These are phyloP conservation scores for Dipodomys merriami DNA, from an alignment of 2,113 vertebrate genomes.

Conservation along the genomic window DNA sequence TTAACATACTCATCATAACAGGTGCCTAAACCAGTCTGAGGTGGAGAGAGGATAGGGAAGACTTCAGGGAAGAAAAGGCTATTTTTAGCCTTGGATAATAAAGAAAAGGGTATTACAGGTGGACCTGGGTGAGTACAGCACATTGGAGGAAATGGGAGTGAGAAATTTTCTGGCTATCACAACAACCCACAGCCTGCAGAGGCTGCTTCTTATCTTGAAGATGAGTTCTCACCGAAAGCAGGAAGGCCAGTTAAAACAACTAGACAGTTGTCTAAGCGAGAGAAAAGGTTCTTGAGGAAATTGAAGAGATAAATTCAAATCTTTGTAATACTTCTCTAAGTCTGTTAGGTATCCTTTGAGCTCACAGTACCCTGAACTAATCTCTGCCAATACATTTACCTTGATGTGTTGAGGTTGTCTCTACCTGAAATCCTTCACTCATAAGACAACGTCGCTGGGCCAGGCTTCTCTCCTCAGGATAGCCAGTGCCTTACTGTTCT, in stretches of 20 bases:
- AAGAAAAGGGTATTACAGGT: not conserved
- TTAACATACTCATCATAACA: not conserved
- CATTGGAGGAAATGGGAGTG: not conserved
- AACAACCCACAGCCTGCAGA: not conserved
- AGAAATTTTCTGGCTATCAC: not conserved
- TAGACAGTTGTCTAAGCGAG: not conserved
- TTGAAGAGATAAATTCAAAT: not conserved
- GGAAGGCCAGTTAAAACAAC: not conserved
- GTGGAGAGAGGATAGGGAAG: not conserved
- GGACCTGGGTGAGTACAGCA: not conserved
- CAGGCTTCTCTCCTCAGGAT: not conserved
- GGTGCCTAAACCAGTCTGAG: not conserved
- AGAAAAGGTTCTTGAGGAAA: not conserved
- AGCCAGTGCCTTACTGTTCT: not conserved
- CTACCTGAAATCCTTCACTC: not conserved
- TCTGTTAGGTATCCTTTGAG: not conserved
- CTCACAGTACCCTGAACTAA: not conserved
- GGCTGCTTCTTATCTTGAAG: slow-evolving; percentile 3
- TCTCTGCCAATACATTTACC: not conserved
- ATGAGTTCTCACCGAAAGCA: not conserved
- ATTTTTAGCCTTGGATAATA: not conserved
- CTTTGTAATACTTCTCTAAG: not conserved
- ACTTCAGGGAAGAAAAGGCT: not conserved
- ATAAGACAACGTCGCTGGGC: not conserved
- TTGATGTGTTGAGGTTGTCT: not conserved